Base-by-base conservation (phyloP, 2,888 invertebrate genomes). In the Thereva nobilitata region DNA sequence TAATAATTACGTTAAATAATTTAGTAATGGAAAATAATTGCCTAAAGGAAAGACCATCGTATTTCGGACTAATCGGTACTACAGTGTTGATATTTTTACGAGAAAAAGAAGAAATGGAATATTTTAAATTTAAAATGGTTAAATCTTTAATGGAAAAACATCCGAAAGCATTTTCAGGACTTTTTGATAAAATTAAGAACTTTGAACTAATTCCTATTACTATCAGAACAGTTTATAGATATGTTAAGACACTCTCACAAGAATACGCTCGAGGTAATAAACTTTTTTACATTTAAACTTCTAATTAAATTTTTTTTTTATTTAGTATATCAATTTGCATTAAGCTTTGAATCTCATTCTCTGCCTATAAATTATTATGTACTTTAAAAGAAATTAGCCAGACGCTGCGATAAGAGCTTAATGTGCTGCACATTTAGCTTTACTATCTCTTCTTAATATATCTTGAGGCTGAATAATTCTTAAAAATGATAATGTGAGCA, bases 1-100 rank as follows among this genome's bases (percentile, higher is more conserved):
- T 34, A 8, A 54, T 67, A 34, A 57, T 64, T 8, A 49, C 47
- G 38, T 8, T 10, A 34, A 40, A 68, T 47, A 5, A 6, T 5
- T 37, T 10, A 5, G 8, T 67, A 38, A 38, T 45, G 5, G 8
- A 38, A 23, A 10, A 59, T 38, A 53, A 61, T 10, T 41, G 23
- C 23, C 23, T 57, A 9, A 41, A 41, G 9, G 50, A 52, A 8
- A 41, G 34, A 12, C 10, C 23, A 1, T 9, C 45, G 8, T 64
- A 56, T 45, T 68, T 57, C 23, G 68, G 66, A 37, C 12, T 44
- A 41, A 66, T 67, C 41, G 66, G 23, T 34, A 66, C 65, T 23
- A 65, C 67, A 61, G 35, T 67, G 1, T 8, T 64, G 40, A 41
- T 65, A 44, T 67, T 69, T 64, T 38, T 67, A n/a, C 38, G 56